phyloP scores from a whole-genome alignment of 2,113 vertebrate genomes.

The Chlorodrepanis virens region DNA sequence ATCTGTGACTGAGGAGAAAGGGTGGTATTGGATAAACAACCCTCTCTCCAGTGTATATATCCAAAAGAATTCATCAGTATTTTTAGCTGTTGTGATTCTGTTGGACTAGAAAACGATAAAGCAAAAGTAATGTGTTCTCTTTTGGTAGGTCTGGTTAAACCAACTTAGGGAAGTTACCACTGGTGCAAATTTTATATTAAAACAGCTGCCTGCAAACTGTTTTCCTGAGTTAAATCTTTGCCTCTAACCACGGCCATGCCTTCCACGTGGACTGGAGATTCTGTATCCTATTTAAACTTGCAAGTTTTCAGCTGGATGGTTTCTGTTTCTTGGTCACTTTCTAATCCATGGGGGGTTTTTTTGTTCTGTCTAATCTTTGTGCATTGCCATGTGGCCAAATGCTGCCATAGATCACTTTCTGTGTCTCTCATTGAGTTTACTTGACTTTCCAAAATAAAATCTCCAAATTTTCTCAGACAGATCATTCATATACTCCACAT shows the following conservation, averaged over 20 bases:
- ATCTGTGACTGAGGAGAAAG: background rate
- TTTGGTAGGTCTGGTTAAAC: background rate
- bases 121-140: background rate
- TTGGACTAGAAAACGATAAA: background rate
- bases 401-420: background rate
- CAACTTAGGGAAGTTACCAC: background rate
- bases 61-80: background rate
- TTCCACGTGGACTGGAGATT: background rate
- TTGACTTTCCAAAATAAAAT: background rate
- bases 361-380: background rate
- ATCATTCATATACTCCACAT: background rate
- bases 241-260: background rate
- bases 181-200: background rate
- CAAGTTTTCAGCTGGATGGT: background rate
- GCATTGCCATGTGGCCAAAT: background rate
- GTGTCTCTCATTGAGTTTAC: background rate
- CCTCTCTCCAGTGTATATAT: background rate
- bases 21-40: background rate
- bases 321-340: background rate
- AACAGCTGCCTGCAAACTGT: background rate
- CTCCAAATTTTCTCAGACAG: background rate
- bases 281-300: background rate
- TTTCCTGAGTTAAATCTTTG: background rate
- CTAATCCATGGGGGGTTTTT: background rate
- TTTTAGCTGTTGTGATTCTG: background rate